A percentile compares a stretch with the other conserved stretches of the same genome.
phyloP scores from a whole-genome alignment of 2,797 vertebrate species.

The Arnoldichthys spilopterus region DNA sequence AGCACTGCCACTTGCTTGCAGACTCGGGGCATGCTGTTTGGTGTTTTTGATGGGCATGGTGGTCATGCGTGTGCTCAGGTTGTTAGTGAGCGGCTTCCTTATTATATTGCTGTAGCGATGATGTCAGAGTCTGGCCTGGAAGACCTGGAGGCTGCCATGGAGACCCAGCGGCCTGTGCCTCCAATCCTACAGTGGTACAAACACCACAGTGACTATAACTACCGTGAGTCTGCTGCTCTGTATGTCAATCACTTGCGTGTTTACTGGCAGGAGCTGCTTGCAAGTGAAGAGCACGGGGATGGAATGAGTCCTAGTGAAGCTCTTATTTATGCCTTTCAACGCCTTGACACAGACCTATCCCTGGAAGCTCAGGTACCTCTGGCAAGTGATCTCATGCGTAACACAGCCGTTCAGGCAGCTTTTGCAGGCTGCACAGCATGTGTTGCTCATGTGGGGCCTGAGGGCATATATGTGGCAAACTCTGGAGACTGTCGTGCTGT shows the following conservation, averaged over 20 bases:
- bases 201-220: slow-evolving; percentile 83
- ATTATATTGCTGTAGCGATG: slow-evolving; percentile 89
- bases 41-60: slow-evolving; percentile 93
- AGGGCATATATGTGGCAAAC: slow-evolving; percentile 89
- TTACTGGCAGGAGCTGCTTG: slow-evolving; percentile 93
- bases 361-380: slow-evolving; percentile 91
- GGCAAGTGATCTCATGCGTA: slow-evolving; percentile 83
- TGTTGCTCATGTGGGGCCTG: slow-evolving; percentile 83
- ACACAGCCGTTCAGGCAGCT: slow-evolving; percentile 90
- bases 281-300: slow-evolving; percentile 79
- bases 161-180: slow-evolving; percentile 80
- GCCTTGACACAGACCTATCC: slow-evolving; percentile 90
- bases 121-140: slow-evolving; percentile 85
- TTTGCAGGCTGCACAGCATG: slow-evolving; percentile 94
- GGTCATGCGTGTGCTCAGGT: slow-evolving; percentile 92
- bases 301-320: slow-evolving; percentile 85
- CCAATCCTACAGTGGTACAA: slow-evolving; percentile 92
- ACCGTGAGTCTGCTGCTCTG: slow-evolving; percentile 83
- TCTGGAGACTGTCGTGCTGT: slow-evolving; percentile 90
- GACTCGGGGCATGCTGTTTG: slow-evolving; percentile 91
- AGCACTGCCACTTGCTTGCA: slow-evolving; percentile 89
- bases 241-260: slow-evolving; percentile 90
- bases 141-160: slow-evolving; percentile 87
- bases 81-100: slow-evolving; percentile 89
- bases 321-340: slow-evolving; percentile 85